Percentiles rank a stretch among this genome's conserved stretches.
These are phyloP conservation scores for Plagodis pulveraria DNA, from an alignment of 2,888 invertebrate species.

Conservation along the genomic window DNA sequence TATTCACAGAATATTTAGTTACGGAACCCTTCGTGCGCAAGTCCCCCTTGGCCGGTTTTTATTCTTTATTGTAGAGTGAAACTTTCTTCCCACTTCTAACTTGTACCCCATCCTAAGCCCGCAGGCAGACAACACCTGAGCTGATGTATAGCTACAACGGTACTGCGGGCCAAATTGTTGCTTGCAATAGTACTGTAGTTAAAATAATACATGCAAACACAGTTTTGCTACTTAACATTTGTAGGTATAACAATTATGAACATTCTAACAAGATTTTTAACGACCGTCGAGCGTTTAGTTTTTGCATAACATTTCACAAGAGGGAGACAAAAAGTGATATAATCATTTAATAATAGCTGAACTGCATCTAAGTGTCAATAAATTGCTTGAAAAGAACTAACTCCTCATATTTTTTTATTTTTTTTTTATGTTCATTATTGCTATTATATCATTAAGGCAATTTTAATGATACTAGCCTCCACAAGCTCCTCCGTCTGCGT, in stretches of 20 bases:
- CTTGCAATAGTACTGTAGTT: constrained; percentile 73
- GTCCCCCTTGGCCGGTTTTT: too few species aligned
- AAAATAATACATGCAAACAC: constrained; percentile 49
- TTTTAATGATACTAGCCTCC: too few species aligned
- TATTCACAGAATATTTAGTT: too few species aligned
- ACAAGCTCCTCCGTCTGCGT: too few species aligned
- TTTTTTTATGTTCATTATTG: too few species aligned
- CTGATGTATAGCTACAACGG: constrained; percentile 80
- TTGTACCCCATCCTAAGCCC: constrained; percentile 59
- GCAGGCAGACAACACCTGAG: constrained; percentile 79
- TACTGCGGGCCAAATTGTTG: constrained; percentile 80
- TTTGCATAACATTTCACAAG: constrained; percentile 3
- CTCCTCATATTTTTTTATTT: too few species aligned
- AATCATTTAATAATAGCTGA: too few species aligned
- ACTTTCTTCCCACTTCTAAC: constrained; percentile 27
- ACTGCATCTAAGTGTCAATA: too few species aligned
- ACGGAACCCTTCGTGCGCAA: too few species aligned
- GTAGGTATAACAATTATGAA: constrained; percentile 14
- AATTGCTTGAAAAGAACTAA: too few species aligned
- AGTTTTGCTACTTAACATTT: constrained; percentile 25
- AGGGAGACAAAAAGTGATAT: neutral
- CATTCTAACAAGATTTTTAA: constrained; percentile 12
- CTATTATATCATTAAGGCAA: too few species aligned
- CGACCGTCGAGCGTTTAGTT: constrained; percentile 11
- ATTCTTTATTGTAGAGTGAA: neutral